phyloP scores from a whole-genome alignment of 2,797 vertebrate genomes.

The Neopelma chrysocephalum region DNA sequence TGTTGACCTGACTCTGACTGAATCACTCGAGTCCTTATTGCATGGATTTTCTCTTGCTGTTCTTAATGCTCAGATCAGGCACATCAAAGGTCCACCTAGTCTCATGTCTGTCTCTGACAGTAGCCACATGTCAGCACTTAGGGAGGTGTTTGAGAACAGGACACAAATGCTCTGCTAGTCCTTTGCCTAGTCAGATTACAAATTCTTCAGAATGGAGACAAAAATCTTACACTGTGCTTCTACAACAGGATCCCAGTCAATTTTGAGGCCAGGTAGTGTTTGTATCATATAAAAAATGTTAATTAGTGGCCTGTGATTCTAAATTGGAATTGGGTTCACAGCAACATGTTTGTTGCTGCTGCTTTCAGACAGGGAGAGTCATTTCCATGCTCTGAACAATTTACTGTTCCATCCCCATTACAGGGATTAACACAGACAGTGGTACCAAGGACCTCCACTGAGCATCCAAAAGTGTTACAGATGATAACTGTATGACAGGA shows the following conservation, averaged over 20 bases:
- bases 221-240: neutral
- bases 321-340: neutral
- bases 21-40: neutral
- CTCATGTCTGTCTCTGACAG: neutral
- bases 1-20: neutral
- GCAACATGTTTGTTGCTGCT: neutral
- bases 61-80: neutral
- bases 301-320: neutral
- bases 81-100: neutral
- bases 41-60: neutral
- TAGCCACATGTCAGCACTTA: neutral
- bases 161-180: neutral
- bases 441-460: neutral
- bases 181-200: neutral
- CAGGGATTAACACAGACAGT: neutral
- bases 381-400: neutral
- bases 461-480: conserved; percentile 31
- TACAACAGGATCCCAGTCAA: neutral
- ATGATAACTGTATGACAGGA: conserved; percentile 60
- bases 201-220: neutral
- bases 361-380: neutral
- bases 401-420: neutral
- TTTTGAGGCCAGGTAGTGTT: neutral
- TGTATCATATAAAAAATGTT: neutral
- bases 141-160: neutral